Evolutionary conservation across 2,888 invertebrate species (phyloP).

Genomic region (Galerucella nymphaeae): DNA sequence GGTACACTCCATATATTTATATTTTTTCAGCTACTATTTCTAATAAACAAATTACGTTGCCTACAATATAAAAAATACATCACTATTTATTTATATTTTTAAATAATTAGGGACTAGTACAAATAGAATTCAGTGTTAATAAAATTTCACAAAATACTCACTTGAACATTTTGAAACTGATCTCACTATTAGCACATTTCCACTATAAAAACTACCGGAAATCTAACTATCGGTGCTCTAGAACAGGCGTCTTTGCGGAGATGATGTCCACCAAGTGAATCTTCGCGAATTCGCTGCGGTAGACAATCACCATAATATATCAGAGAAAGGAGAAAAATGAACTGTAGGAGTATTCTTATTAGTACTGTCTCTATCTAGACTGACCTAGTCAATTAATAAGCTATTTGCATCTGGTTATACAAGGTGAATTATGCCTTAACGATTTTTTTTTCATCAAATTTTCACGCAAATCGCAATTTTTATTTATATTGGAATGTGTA

Average conservation of each 20-base stretch:
- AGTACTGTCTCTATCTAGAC: background rate
- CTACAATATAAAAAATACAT: too few species aligned
- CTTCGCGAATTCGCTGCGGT: conserved; percentile 3
- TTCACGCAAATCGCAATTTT: background rate
- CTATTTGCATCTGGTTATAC: background rate
- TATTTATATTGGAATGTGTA: background rate
- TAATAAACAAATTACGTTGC: too few species aligned
- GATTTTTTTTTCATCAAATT: background rate
- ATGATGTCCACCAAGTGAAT: conserved; percentile 27
- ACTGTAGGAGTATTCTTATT: conserved; percentile 26
- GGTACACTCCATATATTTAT: too few species aligned
- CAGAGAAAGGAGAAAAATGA: conserved; percentile 30
- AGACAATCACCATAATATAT: conserved; percentile 19
- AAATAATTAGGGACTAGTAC: too few species aligned
- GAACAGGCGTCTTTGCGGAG: conserved; percentile 7
- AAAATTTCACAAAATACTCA: conserved; percentile 4
- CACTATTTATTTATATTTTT: too few species aligned
- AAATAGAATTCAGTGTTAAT: background rate
- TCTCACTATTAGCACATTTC: background rate
- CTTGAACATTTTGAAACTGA: conserved; percentile 2
- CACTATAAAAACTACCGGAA: conserved; percentile 5
- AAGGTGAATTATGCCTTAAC: background rate
- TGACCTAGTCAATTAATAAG: conserved; percentile 6
- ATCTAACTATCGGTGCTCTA: background rate
- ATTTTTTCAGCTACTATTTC: too few species aligned